Evolutionary conservation across 2,888 invertebrate species (phyloP).

Genomic region (Apamea monoglypha): DNA sequence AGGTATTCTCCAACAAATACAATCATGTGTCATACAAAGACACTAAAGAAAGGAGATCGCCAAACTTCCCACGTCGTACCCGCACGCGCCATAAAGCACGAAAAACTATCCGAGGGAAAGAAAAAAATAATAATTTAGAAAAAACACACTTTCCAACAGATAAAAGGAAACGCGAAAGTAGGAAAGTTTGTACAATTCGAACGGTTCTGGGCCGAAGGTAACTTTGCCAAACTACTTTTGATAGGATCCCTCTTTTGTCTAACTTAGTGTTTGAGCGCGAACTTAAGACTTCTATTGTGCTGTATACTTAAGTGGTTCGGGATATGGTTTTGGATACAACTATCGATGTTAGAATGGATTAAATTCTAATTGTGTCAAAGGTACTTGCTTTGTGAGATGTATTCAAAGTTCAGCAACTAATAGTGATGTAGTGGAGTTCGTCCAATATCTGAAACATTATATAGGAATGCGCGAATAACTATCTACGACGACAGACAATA

Average conservation of each 20-base stretch:
- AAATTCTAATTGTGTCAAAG: constrained; percentile 22
- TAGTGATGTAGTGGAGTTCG: background rate
- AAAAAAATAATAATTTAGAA: constrained; percentile 87
- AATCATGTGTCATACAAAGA: constrained; percentile 36
- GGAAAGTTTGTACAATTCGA: constrained; percentile 87
- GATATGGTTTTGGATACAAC: constrained; percentile 72
- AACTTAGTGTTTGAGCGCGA: constrained; percentile 85
- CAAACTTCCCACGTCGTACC: constrained; percentile 70
- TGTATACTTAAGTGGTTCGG: constrained; percentile 51
- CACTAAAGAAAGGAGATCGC: constrained; percentile 19
- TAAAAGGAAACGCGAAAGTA: constrained; percentile 88
- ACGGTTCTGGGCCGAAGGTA: constrained; percentile 83
- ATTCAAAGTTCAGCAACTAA: constrained; percentile 7
- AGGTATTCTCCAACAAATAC: constrained; percentile 12
- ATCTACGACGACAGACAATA: background rate
- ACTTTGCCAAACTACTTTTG: constrained; percentile 84
- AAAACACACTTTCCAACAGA: constrained; percentile 84
- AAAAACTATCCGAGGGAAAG: constrained; percentile 68
- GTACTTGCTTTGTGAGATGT: constrained; percentile 6
- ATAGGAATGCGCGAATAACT: background rate
- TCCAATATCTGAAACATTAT: background rate
- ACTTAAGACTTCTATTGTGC: constrained; percentile 81
- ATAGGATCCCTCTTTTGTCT: constrained; percentile 87
- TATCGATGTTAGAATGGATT: constrained; percentile 65
- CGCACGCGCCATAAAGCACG: constrained; percentile 82